A percentile compares a stretch with the other conserved stretches of the same genome.
phyloP scores from a whole-genome alignment of 2,113 vertebrate species.

The Sitta europaea region DNA sequence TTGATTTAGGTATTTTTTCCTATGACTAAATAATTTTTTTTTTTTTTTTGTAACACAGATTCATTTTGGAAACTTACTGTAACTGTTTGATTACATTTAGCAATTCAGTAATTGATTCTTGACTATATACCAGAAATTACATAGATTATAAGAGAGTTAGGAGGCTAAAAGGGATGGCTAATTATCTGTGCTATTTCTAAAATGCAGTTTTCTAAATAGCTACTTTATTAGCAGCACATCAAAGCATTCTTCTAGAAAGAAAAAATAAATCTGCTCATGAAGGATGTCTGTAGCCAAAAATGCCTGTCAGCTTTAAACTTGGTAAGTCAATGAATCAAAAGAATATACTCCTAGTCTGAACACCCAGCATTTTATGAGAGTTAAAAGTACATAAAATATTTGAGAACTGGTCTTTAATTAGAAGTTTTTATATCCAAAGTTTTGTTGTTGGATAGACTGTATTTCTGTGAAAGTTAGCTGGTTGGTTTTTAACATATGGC shows the following conservation, averaged over 20 bases:
- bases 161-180: background rate
- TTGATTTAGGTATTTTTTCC: background rate
- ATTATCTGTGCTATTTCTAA: background rate
- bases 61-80: background rate
- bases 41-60: background rate
- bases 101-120: background rate
- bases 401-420: background rate
- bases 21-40: background rate
- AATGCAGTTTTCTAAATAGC: background rate
- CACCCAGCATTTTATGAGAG: background rate
- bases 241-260: background rate
- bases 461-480: background rate
- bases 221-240: background rate
- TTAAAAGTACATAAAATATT: background rate
- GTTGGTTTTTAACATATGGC: background rate
- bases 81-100: background rate
- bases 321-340: background rate
- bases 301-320: background rate
- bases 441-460: background rate
- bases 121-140: background rate
- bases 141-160: background rate
- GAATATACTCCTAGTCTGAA: background rate
- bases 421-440: background rate
- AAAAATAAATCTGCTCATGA: background rate
- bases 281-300: background rate